Evolutionary conservation across 2,888 invertebrate species (phyloP).

Genomic region (Aphodius granarius): DNA sequence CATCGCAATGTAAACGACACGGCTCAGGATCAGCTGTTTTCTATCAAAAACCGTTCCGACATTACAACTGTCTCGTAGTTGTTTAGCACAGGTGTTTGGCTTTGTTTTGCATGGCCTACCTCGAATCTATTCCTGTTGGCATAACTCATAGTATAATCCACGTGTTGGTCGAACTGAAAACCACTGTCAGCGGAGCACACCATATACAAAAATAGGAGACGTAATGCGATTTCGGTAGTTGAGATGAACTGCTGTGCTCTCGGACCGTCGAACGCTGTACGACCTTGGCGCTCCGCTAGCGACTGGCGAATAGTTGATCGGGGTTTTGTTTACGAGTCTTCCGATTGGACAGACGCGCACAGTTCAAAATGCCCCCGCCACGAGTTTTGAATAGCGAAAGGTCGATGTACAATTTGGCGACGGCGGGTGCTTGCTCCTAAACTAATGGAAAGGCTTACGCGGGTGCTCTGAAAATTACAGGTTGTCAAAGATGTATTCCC

Average conservation of each 20-base stretch:
- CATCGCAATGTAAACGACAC: slow-evolving; percentile 9
- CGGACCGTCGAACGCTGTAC: slow-evolving; percentile 39
- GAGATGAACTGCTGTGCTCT: background rate
- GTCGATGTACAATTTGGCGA: background rate
- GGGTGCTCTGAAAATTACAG: background rate
- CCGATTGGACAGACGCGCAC: slow-evolving; percentile 37
- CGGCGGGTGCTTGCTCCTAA: background rate
- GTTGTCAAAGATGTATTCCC: too few species aligned
- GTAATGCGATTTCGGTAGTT: slow-evolving; percentile 31
- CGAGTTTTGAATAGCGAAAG: background rate
- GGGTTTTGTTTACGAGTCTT: slow-evolving; percentile 47
- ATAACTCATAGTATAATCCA: slow-evolving; percentile 60
- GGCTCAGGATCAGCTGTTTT: slow-evolving; percentile 63
- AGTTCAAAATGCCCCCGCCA: slow-evolving; percentile 37
- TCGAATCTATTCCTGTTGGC: slow-evolving; percentile 68
- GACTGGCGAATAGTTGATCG: slow-evolving; percentile 23
- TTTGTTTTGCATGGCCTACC: slow-evolving; percentile 51
- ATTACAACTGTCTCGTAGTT: slow-evolving; percentile 29
- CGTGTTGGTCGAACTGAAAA: slow-evolving; percentile 27
- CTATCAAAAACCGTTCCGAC: slow-evolving; percentile 49
- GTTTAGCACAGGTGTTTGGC: slow-evolving; percentile 15
- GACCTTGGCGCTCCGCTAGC: slow-evolving; percentile 30
- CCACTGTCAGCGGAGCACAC: slow-evolving; percentile 22
- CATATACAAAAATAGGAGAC: slow-evolving; percentile 13
- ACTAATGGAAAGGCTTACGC: background rate